Conservation (phyloP, 23 tunicate species). For the Diplosoma virens region DNA sequence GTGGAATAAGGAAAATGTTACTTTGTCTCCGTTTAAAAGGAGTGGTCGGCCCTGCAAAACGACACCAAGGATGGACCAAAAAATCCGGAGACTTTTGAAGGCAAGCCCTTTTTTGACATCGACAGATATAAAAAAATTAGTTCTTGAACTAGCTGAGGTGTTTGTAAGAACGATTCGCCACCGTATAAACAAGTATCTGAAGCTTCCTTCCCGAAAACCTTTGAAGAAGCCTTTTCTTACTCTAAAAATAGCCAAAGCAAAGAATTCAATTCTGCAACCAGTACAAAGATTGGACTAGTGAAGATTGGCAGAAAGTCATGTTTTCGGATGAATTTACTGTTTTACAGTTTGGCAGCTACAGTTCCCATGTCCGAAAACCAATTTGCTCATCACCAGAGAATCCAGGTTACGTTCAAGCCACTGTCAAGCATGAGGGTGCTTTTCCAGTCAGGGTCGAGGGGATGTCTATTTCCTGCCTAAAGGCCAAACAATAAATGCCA, state of each 20-base stretch:
- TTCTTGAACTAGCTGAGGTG: neutral
- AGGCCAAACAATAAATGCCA: conserved; percentile 29
- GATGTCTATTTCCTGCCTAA: conserved; percentile 11
- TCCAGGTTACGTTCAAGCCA: conserved; percentile 16
- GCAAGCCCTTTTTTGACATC: conserved; percentile 6
- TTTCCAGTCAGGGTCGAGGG: conserved; percentile 20
- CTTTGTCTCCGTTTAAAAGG: conserved; percentile 3
- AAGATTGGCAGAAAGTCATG: conserved; percentile 31
- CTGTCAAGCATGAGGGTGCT: conserved; percentile 37
- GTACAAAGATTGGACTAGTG: conserved; percentile 8
- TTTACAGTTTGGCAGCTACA: conserved; percentile 8
- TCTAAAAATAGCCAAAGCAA: neutral
- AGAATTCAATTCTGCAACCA: conserved; percentile 8
- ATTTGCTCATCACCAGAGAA: conserved; percentile 35
- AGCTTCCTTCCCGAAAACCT: conserved; percentile 19
- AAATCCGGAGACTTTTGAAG: neutral
- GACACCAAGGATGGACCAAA: conserved; percentile 11
- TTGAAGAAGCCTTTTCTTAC: neutral
- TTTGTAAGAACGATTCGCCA: conserved; percentile 9
- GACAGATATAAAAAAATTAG: neutral
- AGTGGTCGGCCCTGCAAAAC: conserved; percentile 1
- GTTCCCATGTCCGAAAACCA: conserved; percentile 15
- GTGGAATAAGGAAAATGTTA: conserved; percentile 4
- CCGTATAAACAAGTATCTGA: neutral
- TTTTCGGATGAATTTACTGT: conserved; percentile 14